Base-by-base conservation (phyloP, 2,888 invertebrate species). In the Drosophila limbata region DNA sequence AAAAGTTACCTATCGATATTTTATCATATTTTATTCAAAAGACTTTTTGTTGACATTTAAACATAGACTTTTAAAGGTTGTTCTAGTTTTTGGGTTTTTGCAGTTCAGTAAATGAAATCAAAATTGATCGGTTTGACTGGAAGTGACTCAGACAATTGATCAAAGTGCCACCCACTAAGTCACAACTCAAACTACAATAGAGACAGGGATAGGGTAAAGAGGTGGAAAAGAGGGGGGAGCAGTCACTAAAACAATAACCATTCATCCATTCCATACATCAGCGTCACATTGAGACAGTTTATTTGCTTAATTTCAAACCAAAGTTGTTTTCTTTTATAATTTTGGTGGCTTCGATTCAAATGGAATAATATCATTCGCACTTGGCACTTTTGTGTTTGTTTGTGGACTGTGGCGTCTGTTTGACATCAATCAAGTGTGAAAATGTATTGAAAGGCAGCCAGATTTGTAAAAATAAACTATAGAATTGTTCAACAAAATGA, bases 251-350 rank as follows among this genome's bases (percentile, higher is more conserved):
- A 66, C 44, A 60, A 73, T 51, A 44, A 21, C 9, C 72, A 52
- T 60, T 55, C 59, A 71, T 39, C 31, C 42, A 70, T 40, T 59
- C 71, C 88, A 83, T 79, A 72, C 67, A 82, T 82, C 81, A 73
- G 83, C 79, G 81, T 85, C 81, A 85, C 47, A 52, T 56, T 55
- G 69, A 67, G 81, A 82, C 81, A 79, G 68, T 88, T 88, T 83
- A 85, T 83, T 83, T 83, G 88, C 77, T 88, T 85, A 88, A 69
- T 79, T 87, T 77, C 47, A 17, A 73, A 42, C 47, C 40, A 66
- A 47, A 61, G 56, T 55, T 69, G 64, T 63, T 60, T 66, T 33
- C 33, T 15, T 60, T 64, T 44, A 51, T 45, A 44, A 21, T 11
- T 21, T 47, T 28, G n/a, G 10, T 48, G 13, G 44, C 15, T 51